Evolutionary conservation across 2,888 invertebrate species (phyloP), one percentile per base, ranked within the genome.

Genomic region (Apamea sordens): DNA sequence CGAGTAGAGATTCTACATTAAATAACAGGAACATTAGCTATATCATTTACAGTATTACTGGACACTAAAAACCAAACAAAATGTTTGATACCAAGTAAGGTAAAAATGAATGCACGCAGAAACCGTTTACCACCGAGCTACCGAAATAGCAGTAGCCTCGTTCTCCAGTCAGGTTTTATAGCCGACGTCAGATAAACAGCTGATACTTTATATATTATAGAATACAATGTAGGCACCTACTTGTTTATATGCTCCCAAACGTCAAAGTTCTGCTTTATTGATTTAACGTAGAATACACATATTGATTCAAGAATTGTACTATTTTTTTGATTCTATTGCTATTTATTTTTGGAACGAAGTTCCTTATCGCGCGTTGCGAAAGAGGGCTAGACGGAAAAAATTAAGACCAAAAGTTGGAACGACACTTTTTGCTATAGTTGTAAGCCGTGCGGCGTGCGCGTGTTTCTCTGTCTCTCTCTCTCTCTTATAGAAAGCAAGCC

Each of bases 141-240:
- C 70, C 2, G 0, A 77, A 83, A 83, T 82, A 83, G 61, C 67
- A 56, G n/a, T 32, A 77, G 36, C 67, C 77, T 36, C 41, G 44
- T 72, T 76, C 71, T 69, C 36, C 32, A 67, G 73, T 6, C 53
- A 71, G 71, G 47, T 68, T 82, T 83, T 77, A 82, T 83, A 28
- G 63, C n/a, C 24, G 1, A 59, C 72, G 77, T 73, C 72, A 61
- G 28, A 73, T 69, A 73, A 73, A 77, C 82, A 77, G 78, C 64
- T 77, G 84, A 83, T 81, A 4, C 15, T 24, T 41, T 44, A 80
- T 28, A 28, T 36, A 69, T 69, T 50, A 76, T 50, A 41, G 21
- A 77, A 64, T 77, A 18, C 50, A 73, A 70, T 61, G 13, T 2
- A 36, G 36, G 7, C 21, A 63, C n/a, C 18, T 61, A 67, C 64